These are phyloP conservation scores for Eleutherodactylus coqui DNA, from an alignment of 2,797 vertebrate species.

Conservation along the genomic window DNA sequence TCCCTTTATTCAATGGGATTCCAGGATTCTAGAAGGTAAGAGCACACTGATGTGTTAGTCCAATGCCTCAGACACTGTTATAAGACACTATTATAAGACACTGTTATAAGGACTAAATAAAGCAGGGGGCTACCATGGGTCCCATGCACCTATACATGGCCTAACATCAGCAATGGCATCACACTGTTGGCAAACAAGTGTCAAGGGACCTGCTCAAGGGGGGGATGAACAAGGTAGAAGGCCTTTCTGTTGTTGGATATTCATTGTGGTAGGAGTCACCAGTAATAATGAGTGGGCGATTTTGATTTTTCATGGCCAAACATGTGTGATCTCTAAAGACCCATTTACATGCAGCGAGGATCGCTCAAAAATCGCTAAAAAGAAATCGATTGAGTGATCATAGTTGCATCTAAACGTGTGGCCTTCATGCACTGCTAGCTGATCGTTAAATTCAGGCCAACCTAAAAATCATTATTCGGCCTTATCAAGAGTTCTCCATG, in stretches of 20 bases:
- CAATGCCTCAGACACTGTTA: not conserved
- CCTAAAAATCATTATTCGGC: no score
- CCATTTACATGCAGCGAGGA: no score
- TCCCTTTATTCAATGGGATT: conserved; percentile 97
- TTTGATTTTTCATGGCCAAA: not conserved
- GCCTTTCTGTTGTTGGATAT: not conserved
- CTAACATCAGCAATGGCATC: not conserved
- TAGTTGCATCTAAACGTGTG: no score
- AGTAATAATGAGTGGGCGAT: not conserved
- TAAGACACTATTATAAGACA: not conserved
- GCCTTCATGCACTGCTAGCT: no score
- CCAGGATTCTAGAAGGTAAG: conserved; percentile 89
- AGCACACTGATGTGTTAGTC: not conserved
- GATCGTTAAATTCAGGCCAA: no score
- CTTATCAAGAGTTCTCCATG: no score
- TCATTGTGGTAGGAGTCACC: not conserved
- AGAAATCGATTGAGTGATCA: no score
- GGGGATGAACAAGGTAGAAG: not conserved
- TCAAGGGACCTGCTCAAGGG: not conserved
- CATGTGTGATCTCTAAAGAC: not conserved
- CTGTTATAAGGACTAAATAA: not conserved
- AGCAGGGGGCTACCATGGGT: not conserved
- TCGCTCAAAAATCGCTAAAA: no score
- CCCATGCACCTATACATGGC: not conserved
- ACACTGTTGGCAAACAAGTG: not conserved